Evolutionary conservation across 2,888 invertebrate genomes (phyloP), one percentile per base, ranked within the genome.

Genomic region (Drosophila flavopinicola): DNA sequence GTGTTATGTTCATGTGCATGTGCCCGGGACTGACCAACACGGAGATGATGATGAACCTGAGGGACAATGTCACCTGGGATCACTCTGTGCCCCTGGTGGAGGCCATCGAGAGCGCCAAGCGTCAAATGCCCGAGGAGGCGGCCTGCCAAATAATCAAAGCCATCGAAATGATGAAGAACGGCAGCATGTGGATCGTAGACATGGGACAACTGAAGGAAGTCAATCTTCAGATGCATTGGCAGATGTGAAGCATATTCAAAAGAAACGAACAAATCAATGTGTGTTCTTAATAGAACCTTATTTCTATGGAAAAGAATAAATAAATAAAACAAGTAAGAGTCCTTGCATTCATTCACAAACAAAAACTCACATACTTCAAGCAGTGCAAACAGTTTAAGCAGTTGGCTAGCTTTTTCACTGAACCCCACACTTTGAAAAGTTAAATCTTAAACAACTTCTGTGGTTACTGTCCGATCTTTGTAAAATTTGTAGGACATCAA

Each of bases 131-230:
- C n/a, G 88, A 88, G 35, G 88, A 90, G 56, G 89, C 88, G 5
- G 90, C 90, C 24, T 41, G 35, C 29, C 84, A 82, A 45, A 66
- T 90, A 42, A 65, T 90, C 27, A 86, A 85, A 41, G 88, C 76
- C 13, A 85, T 90, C 48, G 89, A 90, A 48, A 71, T 79, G 63
- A 85, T 85, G 78, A 89, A 90, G 65, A 91, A 90, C 64, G 90
- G 90, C 42, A 89, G 87, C 52, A 71, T 90, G 67, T 91, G 90
- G 78, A 85, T 91, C 23, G 77, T 88, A 15, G 85, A 83, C 42
- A 69, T 80, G 71, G 90, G 89, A 0, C 82, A 86, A 37, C 66
- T 90, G 23, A 87, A 88, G 60, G 90, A 90, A 54, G 79, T 89
- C 15, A 69, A 72, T 57, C 80, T 88, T 39, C 80, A 78, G 29